Evolutionary conservation across 1,140 invertebrate genomes (phyloP), one percentile per base, ranked within the genome.

Genomic region (Drosophila virilis): DNA sequence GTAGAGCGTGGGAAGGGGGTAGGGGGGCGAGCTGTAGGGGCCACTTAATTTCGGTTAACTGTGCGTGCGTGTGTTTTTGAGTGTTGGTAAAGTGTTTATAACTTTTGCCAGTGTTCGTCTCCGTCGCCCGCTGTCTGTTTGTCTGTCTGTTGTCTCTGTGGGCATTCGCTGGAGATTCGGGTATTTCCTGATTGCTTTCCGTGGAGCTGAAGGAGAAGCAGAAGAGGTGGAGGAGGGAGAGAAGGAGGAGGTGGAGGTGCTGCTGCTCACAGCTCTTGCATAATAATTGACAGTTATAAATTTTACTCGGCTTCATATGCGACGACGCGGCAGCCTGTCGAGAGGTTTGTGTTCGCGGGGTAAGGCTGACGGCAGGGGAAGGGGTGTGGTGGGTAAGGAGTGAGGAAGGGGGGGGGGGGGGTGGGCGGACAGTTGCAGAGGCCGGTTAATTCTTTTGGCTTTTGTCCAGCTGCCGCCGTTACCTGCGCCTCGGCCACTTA

Each of bases 261-360:
- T 59, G 57, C 55, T 62, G 69, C 74, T 83, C 80, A 86, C 81
- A 86, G 66, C 81, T 91, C 90, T 91, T 91, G 90, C 90, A 91
- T 91, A 91, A 91, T 86, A 91, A 91, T 91, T 91, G 90, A 91
- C 73, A 91, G 82, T 86, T 86, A 86, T 91, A 91, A 86, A 91
- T 90, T 91, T 91, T 66, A 78, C 80, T 77, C 72, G 79, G 48
- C 72, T 74, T 45, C 51, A 73, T 64, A 77, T 61, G 57, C 77
- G 45, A 58, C 8, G 52, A 28, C 12, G 42, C 8, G n/a, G 3
- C 32, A 38, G 52, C 8, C 6, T 28, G 22, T 28, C 22, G 22
- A 28, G 12, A 13, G 9, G 15, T 15, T 22, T 22, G 22, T 22
- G 22, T 22, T 22, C 1, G 22, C 22, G 12, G 22, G n/a, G 15